Evolutionary conservation across 2,888 invertebrate genomes (phyloP).

Genomic region (Eupithecia insigniata): DNA sequence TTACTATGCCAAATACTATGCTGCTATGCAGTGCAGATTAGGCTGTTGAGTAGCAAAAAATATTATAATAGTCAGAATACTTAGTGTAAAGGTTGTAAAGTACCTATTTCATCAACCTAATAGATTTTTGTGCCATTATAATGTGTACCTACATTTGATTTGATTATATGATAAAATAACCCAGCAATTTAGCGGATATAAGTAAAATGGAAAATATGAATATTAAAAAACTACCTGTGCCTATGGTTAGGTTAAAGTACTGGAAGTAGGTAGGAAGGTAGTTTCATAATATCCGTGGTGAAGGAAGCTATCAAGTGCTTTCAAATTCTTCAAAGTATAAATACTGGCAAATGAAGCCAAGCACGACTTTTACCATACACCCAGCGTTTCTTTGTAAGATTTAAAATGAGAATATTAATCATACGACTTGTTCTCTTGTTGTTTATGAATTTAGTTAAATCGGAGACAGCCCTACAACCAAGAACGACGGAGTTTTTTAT

Average conservation of each 20-base stretch:
- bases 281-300: conserved; percentile 59
- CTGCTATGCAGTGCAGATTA: not conserved
- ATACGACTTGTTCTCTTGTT: conserved; percentile 49
- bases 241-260: conserved; percentile 52
- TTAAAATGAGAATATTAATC: conserved; percentile 54
- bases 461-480: conserved; percentile 28
- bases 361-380: conserved; percentile 54
- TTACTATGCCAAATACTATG: too few relatives aligned
- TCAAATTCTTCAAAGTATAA: conserved; percentile 66
- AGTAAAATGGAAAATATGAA: not conserved
- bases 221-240: not conserved
- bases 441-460: conserved; percentile 46
- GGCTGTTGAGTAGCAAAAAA: not conserved
- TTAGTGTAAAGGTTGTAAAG: not conserved
- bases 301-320: conserved; percentile 41
- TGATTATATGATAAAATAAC: not conserved
- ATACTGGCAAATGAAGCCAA: conserved; percentile 54
- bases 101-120: not conserved
- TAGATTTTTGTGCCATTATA: not conserved
- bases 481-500: conserved; percentile 38
- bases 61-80: not conserved
- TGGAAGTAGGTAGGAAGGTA: conserved; percentile 45
- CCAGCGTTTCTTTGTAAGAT: conserved; percentile 22
- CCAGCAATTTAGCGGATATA: not conserved
- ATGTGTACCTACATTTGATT: not conserved